phyloP scores from a whole-genome alignment of 1,140 invertebrate species.

The Heliothis virescens region DNA sequence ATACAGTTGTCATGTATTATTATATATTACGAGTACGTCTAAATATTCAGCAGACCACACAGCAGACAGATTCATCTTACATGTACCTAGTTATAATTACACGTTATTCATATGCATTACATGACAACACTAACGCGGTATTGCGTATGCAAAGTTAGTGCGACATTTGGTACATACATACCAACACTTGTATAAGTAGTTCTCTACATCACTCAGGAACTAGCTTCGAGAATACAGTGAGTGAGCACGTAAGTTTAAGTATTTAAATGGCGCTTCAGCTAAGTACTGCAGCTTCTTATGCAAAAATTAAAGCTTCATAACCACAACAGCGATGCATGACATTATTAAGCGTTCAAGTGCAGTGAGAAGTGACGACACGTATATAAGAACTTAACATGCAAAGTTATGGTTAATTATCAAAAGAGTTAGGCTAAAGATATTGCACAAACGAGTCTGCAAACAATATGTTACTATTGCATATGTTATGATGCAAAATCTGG shows the following conservation, averaged over 20 bases:
- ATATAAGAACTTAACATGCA: not conserved
- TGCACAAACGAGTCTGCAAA: no score
- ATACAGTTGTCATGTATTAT: no score
- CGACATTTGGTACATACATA: not conserved
- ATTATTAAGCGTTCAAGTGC: not conserved
- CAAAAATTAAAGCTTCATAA: not conserved
- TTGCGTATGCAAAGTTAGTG: slow-evolving; percentile 8
- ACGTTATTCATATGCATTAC: slow-evolving; percentile 11
- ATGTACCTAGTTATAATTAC: not conserved
- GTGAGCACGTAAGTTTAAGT: slow-evolving; percentile 21
- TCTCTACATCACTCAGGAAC: not conserved
- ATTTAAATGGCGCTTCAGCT: slow-evolving; percentile 4
- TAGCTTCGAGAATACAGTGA: not conserved
- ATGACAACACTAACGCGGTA: slow-evolving; percentile 6
- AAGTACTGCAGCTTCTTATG: slow-evolving; percentile 18
- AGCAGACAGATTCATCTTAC: not conserved
- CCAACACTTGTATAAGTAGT: not conserved
- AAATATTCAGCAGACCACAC: not conserved
- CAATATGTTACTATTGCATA: no score
- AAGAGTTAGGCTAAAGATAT: no score
- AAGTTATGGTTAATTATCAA: not conserved
- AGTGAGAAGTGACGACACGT: not conserved
- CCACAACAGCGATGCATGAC: not conserved
- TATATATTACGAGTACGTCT: no score
- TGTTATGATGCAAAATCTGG: no score